Percentiles rank a stretch among this genome's conserved stretches.
phyloP scores from a whole-genome alignment of 2,113 vertebrate species.

The Axis porcinus region DNA sequence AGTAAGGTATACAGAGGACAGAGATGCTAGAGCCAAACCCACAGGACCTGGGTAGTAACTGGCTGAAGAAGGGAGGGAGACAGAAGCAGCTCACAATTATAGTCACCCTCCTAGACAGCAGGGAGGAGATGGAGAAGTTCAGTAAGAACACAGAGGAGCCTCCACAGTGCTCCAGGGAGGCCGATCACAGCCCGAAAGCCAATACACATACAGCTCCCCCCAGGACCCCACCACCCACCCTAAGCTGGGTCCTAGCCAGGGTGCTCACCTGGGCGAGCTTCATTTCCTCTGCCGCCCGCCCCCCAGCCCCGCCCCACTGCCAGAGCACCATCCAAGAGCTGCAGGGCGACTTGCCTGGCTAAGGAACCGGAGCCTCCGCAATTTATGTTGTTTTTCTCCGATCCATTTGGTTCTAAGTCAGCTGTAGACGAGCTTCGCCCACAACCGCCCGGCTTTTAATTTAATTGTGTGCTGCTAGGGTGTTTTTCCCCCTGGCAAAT shows the following conservation, averaged over 20 bases:
- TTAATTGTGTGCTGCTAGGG: slow-evolving; percentile 65
- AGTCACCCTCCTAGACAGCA: neutral
- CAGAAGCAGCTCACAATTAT: rapidly evolving
- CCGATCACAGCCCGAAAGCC: neutral
- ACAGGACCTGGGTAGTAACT: neutral
- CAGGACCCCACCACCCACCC: rapidly evolving
- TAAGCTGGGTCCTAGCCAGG: neutral
- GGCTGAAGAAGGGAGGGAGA: neutral
- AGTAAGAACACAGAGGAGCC: rapidly evolving
- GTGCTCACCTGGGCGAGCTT: neutral
- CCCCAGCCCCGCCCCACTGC: neutral
- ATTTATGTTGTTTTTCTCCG: slow-evolving; percentile 35
- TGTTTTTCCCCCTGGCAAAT: slow-evolving; percentile 48
- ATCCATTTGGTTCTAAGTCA: slow-evolving; percentile 65
- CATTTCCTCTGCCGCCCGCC: neutral
- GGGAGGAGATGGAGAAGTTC: neutral
- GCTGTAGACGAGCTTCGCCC: slow-evolving; percentile 52
- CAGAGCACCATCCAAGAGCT: neutral
- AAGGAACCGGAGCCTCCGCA: neutral
- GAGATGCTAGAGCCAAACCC: too few species aligned
- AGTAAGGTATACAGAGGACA: neutral
- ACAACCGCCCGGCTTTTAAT: slow-evolving; percentile 55
- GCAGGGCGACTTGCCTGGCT: neutral
- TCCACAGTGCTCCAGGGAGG: neutral
- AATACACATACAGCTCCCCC: neutral